Base-by-base conservation (phyloP, 2,797 vertebrate genomes). In the Glyptemys insculpta region DNA sequence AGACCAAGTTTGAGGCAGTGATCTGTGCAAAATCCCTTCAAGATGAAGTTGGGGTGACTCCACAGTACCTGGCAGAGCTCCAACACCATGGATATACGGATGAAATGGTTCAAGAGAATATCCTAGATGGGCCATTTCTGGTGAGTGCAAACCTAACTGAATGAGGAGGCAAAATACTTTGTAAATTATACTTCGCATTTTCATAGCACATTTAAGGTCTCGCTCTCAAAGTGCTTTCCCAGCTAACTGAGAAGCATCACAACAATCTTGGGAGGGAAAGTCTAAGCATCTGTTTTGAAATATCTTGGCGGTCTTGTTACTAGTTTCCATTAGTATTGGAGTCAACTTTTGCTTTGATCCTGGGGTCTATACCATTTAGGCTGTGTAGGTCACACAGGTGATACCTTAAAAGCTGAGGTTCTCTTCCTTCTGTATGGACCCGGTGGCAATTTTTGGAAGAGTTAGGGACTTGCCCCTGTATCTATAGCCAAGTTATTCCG, bases 81-180 rank as follows among this genome's bases (percentile, higher is more conserved):
- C 83, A 78, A 72, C 14, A 16, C 12, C 57, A 50, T 83, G 8
- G 34, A 9, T 23, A 23, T 1, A 0, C 12, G 47, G 47, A 54
- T 78, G 56, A 72, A 86, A 81, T 72, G 1, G 15, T 27, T 10
- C 5, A 83, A 47, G 80, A 81, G 11, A 80, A 37, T 1, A 16
- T 97, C 41, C 95, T 98, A 76, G 97, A 98, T 44, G 81, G 76
- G 8, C 15, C 83, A 47, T 98, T 98, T 85, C 94, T 98, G 97
- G 98, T 98, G 79, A 96, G 97, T 68, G 27, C 44, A 31, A 78
- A 56, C n/a, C 37, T 76, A 1, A 5, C 2, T 41, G 10, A 72
- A 65, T n/a, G 62, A 65, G 3, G 18, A 37, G 37, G 37, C 34
- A 21, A 37, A n/a, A 68, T 37, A 37, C 62, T 11, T 11, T 37